Conservation (phyloP, 92 coral and sea anemone genomes). For the Montipora capitata region DNA sequence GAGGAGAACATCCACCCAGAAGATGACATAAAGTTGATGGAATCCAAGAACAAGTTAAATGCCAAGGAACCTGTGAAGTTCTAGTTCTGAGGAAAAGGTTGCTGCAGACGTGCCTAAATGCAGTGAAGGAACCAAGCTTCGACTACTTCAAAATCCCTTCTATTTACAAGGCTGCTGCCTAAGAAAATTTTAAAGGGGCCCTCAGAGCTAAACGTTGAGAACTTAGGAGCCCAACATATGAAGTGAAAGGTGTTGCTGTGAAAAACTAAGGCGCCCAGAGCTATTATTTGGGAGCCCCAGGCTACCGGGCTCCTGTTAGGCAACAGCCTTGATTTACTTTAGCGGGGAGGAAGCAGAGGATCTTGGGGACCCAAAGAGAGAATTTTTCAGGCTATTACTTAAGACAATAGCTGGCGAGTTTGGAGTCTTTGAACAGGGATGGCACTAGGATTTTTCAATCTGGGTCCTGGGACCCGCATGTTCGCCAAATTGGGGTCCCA, state of each 20-base stretch:
- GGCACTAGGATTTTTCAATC: too few relatives aligned
- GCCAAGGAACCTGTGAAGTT: slow-evolving; percentile 30
- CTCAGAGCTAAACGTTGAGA: too few relatives aligned
- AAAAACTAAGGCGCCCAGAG: too few relatives aligned
- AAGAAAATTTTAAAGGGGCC: too few relatives aligned
- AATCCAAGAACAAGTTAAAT: slow-evolving; percentile 29
- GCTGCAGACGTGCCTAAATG: slow-evolving; percentile 43
- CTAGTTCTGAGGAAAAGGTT: slow-evolving; percentile 46
- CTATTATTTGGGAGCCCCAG: too few relatives aligned
- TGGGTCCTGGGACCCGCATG: too few relatives aligned
- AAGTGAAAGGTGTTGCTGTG: too few relatives aligned
- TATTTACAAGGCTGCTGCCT: too few relatives aligned
- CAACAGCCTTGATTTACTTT: too few relatives aligned
- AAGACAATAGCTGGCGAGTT: neutral
- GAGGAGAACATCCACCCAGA: slow-evolving; percentile 42
- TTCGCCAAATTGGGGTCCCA: too few relatives aligned
- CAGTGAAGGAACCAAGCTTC: slow-evolving; percentile 31
- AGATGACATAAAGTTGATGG: slow-evolving; percentile 38
- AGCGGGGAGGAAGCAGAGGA: neutral
- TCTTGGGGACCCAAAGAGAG: neutral
- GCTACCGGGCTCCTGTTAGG: too few relatives aligned
- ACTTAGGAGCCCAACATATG: too few relatives aligned
- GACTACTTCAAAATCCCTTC: slow-evolving; percentile 32
- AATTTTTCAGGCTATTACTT: neutral
- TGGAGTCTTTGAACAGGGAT: neutral